Percentiles rank a stretch among this genome's conserved stretches.
Conservation (phyloP, 1,140 invertebrate species). For the Neodiprion virginianus region DNA sequence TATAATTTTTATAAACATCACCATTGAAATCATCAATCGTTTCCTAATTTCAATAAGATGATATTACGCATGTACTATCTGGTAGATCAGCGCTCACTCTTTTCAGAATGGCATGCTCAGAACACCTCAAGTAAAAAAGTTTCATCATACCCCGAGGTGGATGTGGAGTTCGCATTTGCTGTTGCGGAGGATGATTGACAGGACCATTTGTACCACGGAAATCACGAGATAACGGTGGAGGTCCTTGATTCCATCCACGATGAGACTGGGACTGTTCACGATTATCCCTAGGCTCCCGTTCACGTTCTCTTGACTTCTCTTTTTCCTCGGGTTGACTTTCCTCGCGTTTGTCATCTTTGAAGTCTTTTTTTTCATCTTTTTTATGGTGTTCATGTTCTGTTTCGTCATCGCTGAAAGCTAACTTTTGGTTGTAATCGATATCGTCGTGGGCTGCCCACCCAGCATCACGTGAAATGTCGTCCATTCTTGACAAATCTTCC, state of each 20-base stretch:
- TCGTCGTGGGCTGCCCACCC: conserved; percentile 92
- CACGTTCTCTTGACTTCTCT: conserved; percentile 47
- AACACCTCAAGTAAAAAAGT: conserved; percentile 12
- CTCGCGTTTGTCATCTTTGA: conserved; percentile 15
- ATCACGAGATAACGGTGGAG: conserved; percentile 40
- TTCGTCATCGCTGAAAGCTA: conserved; percentile 94
- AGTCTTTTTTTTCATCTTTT: conserved; percentile 47
- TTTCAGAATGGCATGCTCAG: not conserved
- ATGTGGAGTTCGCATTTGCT: conserved; percentile 46
- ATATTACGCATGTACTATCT: no score
- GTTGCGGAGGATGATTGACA: conserved; percentile 38
- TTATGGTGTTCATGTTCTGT: conserved; percentile 48
- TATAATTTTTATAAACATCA: no score
- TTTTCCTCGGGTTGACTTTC: conserved; percentile 37
- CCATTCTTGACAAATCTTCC: conserved; percentile 89
- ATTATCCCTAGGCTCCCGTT: conserved; percentile 36
- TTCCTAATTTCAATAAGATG: no score
- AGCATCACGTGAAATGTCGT: conserved; percentile 87
- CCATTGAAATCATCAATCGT: no score
- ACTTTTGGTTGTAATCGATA: conserved; percentile 94
- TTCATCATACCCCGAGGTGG: conserved; percentile 44
- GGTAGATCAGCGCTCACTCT: no score
- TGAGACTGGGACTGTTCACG: conserved; percentile 34
- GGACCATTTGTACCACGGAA: conserved; percentile 46
- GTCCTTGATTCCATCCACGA: conserved; percentile 51